Evolutionary conservation across 2,888 invertebrate species (phyloP).

Genomic region (Phaedon cochleariae): DNA sequence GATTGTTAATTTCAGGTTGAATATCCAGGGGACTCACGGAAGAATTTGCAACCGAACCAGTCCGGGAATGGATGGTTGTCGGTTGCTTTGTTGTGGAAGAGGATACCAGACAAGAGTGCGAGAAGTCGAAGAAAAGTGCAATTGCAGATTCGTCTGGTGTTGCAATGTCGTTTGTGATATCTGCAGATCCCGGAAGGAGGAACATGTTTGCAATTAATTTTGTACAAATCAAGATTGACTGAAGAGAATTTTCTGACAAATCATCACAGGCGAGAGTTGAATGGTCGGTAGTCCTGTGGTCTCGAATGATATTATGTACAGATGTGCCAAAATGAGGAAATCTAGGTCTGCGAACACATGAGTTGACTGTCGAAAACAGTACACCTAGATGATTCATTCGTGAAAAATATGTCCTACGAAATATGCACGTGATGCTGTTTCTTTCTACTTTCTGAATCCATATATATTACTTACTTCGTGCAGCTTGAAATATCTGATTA

Average conservation of each 20-base stretch:
- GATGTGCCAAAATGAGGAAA: conserved; percentile 10
- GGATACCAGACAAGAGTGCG: conserved; percentile 86
- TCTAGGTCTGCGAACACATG: not conserved
- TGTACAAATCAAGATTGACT: conserved; percentile 36
- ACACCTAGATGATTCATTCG: not conserved
- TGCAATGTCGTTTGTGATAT: conserved; percentile 87
- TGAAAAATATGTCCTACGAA: not conserved
- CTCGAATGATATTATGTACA: conserved; percentile 5
- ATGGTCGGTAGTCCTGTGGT: not conserved
- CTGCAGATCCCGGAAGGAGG: conserved; percentile 81
- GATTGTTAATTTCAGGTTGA: conserved; percentile 74
- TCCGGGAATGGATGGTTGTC: conserved; percentile 86
- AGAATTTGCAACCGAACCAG: conserved; percentile 86
- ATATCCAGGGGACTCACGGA: conserved; percentile 84
- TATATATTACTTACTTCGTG: not conserved
- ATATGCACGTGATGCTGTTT: not conserved
- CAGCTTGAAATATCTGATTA: not conserved
- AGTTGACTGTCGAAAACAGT: not conserved
- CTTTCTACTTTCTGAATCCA: not conserved
- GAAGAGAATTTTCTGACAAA: conserved; percentile 20
- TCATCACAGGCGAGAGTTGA: not conserved
- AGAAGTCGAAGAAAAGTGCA: conserved; percentile 87
- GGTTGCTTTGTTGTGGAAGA: conserved; percentile 86
- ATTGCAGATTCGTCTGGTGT: conserved; percentile 92
- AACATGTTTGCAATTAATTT: conserved; percentile 83